phyloP scores from a whole-genome alignment of 2,113 vertebrate species.

The Xerus inauris region DNA sequence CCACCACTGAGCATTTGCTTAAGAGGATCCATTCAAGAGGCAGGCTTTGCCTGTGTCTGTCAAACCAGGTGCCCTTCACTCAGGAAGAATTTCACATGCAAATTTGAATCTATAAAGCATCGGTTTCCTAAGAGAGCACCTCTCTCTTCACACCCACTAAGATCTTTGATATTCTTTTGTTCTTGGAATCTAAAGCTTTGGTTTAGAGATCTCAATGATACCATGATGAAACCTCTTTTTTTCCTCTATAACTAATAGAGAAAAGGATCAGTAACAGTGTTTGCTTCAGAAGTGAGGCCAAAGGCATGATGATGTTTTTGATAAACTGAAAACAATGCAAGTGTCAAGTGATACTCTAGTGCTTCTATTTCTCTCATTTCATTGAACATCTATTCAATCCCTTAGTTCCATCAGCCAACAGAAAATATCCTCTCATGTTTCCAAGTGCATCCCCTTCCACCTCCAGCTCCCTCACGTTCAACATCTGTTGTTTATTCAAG shows the following conservation, averaged over 20 bases:
- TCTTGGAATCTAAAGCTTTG: constrained; percentile 41
- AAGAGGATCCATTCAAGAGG: background rate
- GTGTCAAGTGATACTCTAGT: constrained; percentile 52
- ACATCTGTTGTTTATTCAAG: constrained; percentile 67
- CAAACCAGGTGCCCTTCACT: background rate
- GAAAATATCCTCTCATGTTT: constrained; percentile 66
- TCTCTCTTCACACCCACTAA: background rate
- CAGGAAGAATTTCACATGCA: constrained; percentile 7
- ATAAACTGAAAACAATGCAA: constrained; percentile 45
- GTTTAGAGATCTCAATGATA: background rate
- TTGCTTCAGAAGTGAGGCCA: background rate
- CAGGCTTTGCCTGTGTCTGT: background rate
- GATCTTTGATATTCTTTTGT: constrained; percentile 50
- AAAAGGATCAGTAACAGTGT: background rate
- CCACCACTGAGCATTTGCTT: background rate
- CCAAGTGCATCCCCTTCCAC: background rate
- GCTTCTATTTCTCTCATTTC: constrained; percentile 63
- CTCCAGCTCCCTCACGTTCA: background rate
- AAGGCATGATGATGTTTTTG: background rate
- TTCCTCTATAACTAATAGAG: background rate
- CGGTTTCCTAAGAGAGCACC: background rate
- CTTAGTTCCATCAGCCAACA: constrained; percentile 32
- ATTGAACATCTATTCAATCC: constrained; percentile 63
- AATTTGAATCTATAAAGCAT: constrained; percentile 45
- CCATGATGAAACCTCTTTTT: background rate